These are phyloP conservation scores for Stegodyphus dumicola DNA, from an alignment of 1,140 invertebrate species.

Conservation along the genomic window DNA sequence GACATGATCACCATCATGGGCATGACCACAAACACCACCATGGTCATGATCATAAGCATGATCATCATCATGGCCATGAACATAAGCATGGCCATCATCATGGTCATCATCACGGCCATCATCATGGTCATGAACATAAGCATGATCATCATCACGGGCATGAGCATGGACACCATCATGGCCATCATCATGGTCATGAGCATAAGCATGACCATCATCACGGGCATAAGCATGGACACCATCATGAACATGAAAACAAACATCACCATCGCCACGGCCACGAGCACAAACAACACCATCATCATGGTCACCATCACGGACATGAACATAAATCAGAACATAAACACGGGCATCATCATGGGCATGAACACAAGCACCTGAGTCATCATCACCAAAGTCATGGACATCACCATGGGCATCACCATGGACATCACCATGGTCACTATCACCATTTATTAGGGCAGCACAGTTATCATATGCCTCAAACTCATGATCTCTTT, in stretches of 20 bases:
- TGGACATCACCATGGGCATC: not conserved
- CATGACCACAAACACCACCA: too few relatives aligned
- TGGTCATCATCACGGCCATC: too few relatives aligned
- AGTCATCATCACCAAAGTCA: constrained; percentile 14
- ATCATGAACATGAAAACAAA: not conserved
- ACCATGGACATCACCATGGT: not conserved
- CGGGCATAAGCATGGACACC: not conserved
- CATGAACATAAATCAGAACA: constrained; percentile 8
- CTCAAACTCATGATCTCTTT: constrained; percentile 35
- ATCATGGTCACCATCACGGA: constrained; percentile 3
- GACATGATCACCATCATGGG: too few relatives aligned
- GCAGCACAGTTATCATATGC: not conserved
- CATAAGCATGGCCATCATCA: too few relatives aligned
- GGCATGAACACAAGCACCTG: not conserved
- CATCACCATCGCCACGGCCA: constrained; percentile 8
- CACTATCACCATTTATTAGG: constrained; percentile 15
- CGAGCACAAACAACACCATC: not conserved
- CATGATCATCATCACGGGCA: constrained; percentile 1
- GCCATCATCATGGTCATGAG: too few relatives aligned
- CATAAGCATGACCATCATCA: not conserved
- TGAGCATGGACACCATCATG: not conserved
- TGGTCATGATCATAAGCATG: too few relatives aligned
- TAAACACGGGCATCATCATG: constrained; percentile 7
- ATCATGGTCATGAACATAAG: too few relatives aligned
- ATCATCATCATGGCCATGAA: too few relatives aligned